Evolutionary conservation across 2,797 vertebrate genomes (phyloP).

Genomic region (Euphonia xanthogaster): DNA sequence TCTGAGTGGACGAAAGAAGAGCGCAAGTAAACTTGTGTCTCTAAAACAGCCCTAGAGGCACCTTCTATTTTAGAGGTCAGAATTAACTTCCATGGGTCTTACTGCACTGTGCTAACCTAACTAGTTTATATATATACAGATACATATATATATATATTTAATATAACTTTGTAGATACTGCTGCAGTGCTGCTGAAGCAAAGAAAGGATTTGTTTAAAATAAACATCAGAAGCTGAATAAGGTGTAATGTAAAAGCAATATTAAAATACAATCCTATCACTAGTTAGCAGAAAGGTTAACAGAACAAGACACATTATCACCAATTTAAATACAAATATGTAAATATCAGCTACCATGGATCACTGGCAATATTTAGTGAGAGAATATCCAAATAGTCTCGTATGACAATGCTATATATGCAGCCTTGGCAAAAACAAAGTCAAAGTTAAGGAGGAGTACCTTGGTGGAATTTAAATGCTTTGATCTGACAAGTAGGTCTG

Average conservation of each 20-base stretch:
- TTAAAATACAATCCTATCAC: background rate
- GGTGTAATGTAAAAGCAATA: background rate
- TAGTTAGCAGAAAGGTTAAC: background rate
- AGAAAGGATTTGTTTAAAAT: background rate
- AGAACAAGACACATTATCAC: background rate
- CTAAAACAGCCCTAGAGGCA: background rate
- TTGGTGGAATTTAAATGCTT: background rate
- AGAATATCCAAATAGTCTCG: background rate
- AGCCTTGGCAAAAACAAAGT: background rate
- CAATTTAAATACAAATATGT: background rate
- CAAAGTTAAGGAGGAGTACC: background rate
- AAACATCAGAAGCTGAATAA: background rate
- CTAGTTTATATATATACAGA: background rate
- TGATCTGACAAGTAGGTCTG: constrained; percentile 3
- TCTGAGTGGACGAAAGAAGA: background rate
- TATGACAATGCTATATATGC: background rate
- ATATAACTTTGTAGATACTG: background rate
- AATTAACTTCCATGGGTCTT: background rate
- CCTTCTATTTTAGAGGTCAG: background rate
- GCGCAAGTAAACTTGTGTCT: background rate
- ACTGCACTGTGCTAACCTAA: background rate
- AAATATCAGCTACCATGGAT: background rate
- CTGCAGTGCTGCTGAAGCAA: background rate
- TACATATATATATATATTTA: background rate
- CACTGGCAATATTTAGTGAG: background rate